Percentiles rank a stretch among this genome's conserved stretches.
Conservation (phyloP, 1,140 invertebrate species). For the Drosophila persimilis region DNA sequence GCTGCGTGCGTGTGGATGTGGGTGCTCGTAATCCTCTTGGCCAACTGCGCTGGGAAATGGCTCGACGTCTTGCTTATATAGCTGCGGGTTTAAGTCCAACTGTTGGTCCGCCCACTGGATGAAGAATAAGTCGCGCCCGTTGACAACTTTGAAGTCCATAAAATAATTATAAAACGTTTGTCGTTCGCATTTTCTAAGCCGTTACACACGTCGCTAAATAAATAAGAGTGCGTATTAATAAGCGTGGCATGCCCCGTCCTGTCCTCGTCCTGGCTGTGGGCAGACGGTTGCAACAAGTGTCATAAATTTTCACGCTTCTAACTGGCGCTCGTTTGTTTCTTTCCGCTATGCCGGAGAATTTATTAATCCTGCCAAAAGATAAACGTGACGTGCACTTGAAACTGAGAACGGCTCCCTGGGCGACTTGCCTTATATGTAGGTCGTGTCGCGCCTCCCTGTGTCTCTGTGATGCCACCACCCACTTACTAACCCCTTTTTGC, state of each 20-base stretch:
- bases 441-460: conserved; percentile 3
- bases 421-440: conserved; percentile 29
- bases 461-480: background rate
- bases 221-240: conserved; percentile 71
- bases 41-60: conserved; percentile 58
- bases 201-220: conserved; percentile 79
- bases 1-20: background rate
- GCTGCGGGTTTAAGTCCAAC: conserved; percentile 8
- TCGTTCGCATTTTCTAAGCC: conserved; percentile 79
- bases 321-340: conserved; percentile 39
- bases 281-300: conserved; percentile 72
- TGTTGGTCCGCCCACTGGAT: conserved; percentile 7
- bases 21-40: conserved; percentile 40
- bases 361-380: conserved; percentile 76
- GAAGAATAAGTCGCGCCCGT: conserved; percentile 6
- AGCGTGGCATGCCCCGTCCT: conserved; percentile 44
- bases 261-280: conserved; percentile 17
- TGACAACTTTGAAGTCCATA: conserved; percentile 78
- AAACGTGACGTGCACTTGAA: conserved; percentile 76
- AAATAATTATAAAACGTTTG: conserved; percentile 82
- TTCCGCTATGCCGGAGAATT: conserved; percentile 52
- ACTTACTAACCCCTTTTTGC: conserved; percentile 35
- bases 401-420: conserved; percentile 40
- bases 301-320: conserved; percentile 73
- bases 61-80: conserved; percentile 52